Evolutionary conservation across 2,113 vertebrate species (phyloP).

Genomic region (Benitochromis conjunctus): DNA sequence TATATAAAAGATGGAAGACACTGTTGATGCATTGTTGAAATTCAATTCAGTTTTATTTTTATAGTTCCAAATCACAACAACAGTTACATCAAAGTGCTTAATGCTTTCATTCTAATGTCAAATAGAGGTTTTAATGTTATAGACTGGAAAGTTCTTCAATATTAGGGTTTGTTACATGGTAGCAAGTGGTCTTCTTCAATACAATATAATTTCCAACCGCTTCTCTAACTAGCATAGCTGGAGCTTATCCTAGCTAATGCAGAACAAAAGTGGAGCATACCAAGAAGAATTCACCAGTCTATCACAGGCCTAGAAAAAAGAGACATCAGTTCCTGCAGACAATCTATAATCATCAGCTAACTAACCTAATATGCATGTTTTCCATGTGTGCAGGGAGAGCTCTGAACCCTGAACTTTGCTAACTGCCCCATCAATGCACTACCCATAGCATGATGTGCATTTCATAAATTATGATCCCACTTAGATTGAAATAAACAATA

Average conservation of each 20-base stretch:
- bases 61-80: neutral
- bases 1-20: neutral
- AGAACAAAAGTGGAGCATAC: neutral
- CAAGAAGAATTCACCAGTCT: neutral
- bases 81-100: neutral
- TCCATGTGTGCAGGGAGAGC: neutral
- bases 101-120: fast-evolving
- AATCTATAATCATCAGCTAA: neutral
- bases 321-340: neutral
- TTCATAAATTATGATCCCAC: neutral
- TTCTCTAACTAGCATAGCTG: neutral
- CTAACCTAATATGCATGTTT: neutral
- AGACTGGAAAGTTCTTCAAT: neutral
- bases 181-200: fast-evolving
- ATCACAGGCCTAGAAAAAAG: fast-evolving
- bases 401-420: neutral
- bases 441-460: neutral
- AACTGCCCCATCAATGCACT: fast-evolving
- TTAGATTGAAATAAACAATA: neutral
- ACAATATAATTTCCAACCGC: neutral
- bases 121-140: neutral
- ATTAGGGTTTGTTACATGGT: neutral
- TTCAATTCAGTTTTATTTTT: neutral
- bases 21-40: neutral
- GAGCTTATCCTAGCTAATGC: neutral